Conservation (phyloP, 92 coral and sea anemone species). For the Epizoanthus stellaris region DNA sequence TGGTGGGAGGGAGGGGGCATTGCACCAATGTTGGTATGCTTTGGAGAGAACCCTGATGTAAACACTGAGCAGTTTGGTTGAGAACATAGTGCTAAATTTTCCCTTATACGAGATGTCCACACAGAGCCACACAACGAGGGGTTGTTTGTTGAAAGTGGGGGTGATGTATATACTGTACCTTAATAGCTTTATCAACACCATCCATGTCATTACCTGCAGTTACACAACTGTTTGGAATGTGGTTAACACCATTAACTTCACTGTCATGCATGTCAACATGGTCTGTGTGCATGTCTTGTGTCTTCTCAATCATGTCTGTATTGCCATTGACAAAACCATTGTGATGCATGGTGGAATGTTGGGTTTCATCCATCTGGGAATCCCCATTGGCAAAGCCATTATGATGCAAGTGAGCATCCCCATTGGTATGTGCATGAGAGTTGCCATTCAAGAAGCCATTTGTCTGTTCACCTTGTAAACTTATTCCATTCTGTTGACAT, state of each 20-base stretch:
- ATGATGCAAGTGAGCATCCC: neutral
- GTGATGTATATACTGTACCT: neutral
- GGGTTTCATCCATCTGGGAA: neutral
- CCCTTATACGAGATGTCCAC: conserved; percentile 62
- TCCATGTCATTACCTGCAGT: neutral
- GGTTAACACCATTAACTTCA: neutral
- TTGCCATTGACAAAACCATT: neutral
- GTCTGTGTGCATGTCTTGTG: neutral
- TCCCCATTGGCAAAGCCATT: conserved; percentile 13
- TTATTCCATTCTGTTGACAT: conserved; percentile 11
- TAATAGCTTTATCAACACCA: conserved; percentile 17
- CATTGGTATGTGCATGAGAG: neutral
- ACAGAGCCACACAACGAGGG: conserved; percentile 58
- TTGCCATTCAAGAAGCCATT: neutral
- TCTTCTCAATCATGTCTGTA: conserved; percentile 30
- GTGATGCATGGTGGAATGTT: neutral
- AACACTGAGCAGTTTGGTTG: too few species aligned
- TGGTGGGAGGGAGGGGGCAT: too few species aligned
- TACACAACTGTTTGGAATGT: neutral
- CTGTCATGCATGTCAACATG: neutral
- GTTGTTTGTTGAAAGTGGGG: conserved; percentile 57
- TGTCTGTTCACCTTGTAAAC: neutral
- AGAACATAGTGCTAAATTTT: neutral
- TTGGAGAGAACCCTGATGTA: too few species aligned
- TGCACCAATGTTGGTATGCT: too few species aligned